Evolutionary conservation across 2,888 invertebrate species (phyloP).

Genomic region (Camponotus fellah): DNA sequence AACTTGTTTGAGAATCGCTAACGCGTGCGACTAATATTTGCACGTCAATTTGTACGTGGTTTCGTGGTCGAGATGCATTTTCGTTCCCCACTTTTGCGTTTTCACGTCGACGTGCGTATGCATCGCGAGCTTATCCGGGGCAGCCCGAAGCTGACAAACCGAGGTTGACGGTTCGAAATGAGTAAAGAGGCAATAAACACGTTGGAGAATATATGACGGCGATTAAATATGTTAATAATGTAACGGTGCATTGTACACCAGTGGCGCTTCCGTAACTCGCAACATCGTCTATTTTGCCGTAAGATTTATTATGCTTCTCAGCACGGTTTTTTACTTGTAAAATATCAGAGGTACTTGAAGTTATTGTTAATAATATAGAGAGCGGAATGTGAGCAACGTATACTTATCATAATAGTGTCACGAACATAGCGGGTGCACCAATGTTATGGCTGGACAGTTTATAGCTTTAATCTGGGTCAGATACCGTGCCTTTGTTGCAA

Average conservation of each 20-base stretch:
- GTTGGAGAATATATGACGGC: constrained; percentile 30
- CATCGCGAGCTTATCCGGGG: constrained; percentile 19
- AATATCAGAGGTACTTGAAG: constrained; percentile 12
- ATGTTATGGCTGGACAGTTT: constrained; percentile 77
- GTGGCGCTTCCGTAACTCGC: constrained; percentile 36
- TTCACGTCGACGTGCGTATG: constrained; percentile 1
- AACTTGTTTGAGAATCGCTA: constrained; percentile 52
- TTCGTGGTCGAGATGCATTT: constrained; percentile 39
- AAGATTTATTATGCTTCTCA: constrained; percentile 34
- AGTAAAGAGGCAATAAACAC: constrained; percentile 36
- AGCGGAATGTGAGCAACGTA: constrained; percentile 30
- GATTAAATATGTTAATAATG: constrained; percentile 55
- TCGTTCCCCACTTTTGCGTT: constrained; percentile 23
- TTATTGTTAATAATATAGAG: constrained; percentile 33
- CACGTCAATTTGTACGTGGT: constrained; percentile 44
- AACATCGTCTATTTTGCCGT: constrained; percentile 32
- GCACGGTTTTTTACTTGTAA: constrained; percentile 19
- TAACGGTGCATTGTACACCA: constrained; percentile 35
- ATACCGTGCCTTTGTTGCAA: constrained; percentile 58
- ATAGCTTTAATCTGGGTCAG: constrained; percentile 78
- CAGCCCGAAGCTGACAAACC: background rate
- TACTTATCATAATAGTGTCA: constrained; percentile 31
- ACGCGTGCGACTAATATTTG: constrained; percentile 46
- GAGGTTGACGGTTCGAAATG: constrained; percentile 4
- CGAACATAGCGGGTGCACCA: constrained; percentile 53